These are phyloP conservation scores for Limnothrissa miodon DNA, from an alignment of 2,113 vertebrate genomes.

Conservation along the genomic window DNA sequence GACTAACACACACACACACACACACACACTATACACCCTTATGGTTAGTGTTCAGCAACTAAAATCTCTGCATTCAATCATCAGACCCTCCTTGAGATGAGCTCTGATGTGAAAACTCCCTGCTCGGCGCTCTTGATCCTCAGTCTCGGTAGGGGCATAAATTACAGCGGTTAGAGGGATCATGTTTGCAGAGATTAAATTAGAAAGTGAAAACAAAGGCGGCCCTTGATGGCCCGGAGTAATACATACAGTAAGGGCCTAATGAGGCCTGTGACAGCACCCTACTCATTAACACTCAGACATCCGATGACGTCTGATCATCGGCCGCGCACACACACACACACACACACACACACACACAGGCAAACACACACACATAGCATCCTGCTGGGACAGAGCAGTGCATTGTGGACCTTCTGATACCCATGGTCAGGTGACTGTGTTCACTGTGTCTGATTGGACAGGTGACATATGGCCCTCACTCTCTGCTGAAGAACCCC, in stretches of 20 bases:
- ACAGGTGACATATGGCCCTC: conserved; percentile 20
- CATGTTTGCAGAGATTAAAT: conserved; percentile 58
- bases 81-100: conserved; percentile 27
- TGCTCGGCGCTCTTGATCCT: neutral
- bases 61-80: conserved; percentile 34
- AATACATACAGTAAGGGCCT: conserved; percentile 40
- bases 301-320: conserved; percentile 1
- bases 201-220: conserved; percentile 58
- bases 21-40: neutral
- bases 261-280: conserved; percentile 43
- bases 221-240: conserved; percentile 47
- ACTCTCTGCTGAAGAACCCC: neutral
- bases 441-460: neutral
- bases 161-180: conserved; percentile 31
- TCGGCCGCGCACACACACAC: neutral
- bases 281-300: conserved; percentile 49
- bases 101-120: conserved; percentile 35
- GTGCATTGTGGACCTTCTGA: conserved; percentile 25
- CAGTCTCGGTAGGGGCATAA: neutral
- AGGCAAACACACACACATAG: neutral
- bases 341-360: conserved; percentile 8
- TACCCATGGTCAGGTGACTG: conserved; percentile 31
- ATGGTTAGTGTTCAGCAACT: neutral
- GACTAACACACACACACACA: neutral
- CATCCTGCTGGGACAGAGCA: neutral